Conservation (phyloP, 2,888 invertebrate species). For the Clunio marinus region DNA sequence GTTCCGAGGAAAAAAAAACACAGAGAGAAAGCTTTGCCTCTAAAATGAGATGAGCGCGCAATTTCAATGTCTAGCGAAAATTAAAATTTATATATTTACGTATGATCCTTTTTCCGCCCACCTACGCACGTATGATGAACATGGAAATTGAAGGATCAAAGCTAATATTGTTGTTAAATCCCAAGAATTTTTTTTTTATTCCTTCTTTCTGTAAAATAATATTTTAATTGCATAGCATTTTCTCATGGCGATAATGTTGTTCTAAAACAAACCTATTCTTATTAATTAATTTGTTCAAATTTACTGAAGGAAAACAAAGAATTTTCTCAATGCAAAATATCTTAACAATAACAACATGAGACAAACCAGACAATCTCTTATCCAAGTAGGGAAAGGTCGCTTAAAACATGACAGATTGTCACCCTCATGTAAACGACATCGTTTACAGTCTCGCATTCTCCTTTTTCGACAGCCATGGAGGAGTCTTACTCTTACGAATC, state of each 20-base stretch:
- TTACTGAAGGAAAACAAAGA: neutral
- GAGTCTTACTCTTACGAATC: neutral
- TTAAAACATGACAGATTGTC: conserved; percentile 27
- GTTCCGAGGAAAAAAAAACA: neutral
- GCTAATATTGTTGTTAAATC: conserved; percentile 1
- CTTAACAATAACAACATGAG: too few relatives aligned
- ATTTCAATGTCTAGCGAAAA: neutral
- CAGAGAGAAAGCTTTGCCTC: neutral
- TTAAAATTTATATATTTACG: neutral
- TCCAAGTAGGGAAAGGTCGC: neutral
- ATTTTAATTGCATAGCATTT: too few relatives aligned
- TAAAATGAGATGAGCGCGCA: neutral
- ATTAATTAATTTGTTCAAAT: neutral
- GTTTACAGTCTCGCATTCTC: neutral
- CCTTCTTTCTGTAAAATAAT: neutral
- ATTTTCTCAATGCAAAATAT: too few relatives aligned
- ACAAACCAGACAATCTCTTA: neutral
- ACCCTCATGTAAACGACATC: conserved; percentile 28
- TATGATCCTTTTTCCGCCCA: neutral
- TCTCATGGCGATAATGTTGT: neutral
- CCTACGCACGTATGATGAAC: too few relatives aligned
- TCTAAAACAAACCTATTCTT: too few relatives aligned
- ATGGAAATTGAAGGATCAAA: conserved; percentile 10
- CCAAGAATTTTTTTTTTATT: neutral
- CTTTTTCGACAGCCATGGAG: neutral